A percentile compares a stretch with the other conserved stretches of the same genome.
Conservation (phyloP, 2,797 vertebrate species). For the Hyperoplus immaculatus region DNA sequence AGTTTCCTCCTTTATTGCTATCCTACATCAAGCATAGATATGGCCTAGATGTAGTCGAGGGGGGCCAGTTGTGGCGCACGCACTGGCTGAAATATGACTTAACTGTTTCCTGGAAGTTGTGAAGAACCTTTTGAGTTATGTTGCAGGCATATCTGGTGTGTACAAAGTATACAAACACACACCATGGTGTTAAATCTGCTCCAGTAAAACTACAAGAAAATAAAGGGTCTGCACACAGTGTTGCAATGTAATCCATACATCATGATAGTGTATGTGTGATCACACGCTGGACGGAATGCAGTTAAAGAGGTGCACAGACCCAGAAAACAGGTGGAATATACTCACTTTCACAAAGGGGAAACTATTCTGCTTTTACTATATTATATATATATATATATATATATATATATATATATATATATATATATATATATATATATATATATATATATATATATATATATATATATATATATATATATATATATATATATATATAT, state of each 20-base stretch:
- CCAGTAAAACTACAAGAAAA: slow-evolving; percentile 7
- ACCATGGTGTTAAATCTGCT: slow-evolving; percentile 2
- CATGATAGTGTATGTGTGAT: neutral
- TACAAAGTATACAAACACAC: neutral
- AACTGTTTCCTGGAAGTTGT: neutral
- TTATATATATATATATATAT: neutral
- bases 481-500: too few species aligned
- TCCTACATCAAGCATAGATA: neutral
- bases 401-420: too few species aligned
- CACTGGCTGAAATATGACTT: neutral
- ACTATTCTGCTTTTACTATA: slow-evolving; percentile 4
- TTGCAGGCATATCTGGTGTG: neutral
- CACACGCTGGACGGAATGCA: slow-evolving; percentile 10
- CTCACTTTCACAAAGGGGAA: neutral
- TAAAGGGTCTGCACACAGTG: neutral
- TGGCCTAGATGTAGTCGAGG: neutral
- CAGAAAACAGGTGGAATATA: neutral
- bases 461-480: too few species aligned
- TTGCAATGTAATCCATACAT: neutral
- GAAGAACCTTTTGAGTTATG: neutral
- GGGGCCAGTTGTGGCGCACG: neutral
- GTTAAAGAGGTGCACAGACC: neutral
- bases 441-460: slow-evolving; percentile 5
- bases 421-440: too few species aligned
- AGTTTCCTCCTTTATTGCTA: neutral